phyloP scores from a whole-genome alignment of 2,797 vertebrate species.

The Bucorvus abyssinicus region DNA sequence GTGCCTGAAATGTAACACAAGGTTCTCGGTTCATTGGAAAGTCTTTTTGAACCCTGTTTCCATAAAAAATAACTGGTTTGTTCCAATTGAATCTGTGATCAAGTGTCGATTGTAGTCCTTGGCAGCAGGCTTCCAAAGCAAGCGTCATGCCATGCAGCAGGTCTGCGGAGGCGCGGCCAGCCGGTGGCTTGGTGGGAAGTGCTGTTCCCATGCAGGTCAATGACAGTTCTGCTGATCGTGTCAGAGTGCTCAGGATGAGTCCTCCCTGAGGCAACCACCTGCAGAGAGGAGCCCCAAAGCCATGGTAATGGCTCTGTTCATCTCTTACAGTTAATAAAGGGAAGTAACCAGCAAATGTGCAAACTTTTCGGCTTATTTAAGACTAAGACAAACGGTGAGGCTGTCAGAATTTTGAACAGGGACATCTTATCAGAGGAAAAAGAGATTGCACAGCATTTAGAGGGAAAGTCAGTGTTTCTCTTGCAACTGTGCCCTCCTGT shows the following conservation, averaged over 20 bases:
- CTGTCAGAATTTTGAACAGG: not conserved
- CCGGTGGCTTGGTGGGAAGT: not conserved
- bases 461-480: not conserved
- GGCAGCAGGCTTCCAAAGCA: not conserved
- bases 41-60: not conserved
- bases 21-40: not conserved
- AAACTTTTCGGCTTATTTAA: not conserved
- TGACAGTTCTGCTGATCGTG: not conserved
- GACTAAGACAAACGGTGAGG: not conserved
- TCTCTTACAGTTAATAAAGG: not conserved
- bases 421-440: not conserved
- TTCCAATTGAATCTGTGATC: not conserved
- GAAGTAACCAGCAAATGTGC: not conserved
- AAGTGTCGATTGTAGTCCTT: not conserved
- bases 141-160: not conserved
- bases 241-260: not conserved
- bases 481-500: not conserved
- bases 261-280: not conserved
- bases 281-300: not conserved
- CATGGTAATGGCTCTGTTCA: not conserved
- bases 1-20: not conserved
- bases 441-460: fast-evolving
- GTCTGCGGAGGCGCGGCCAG: not conserved
- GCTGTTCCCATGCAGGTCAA: not conserved
- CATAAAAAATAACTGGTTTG: not conserved